Percentiles rank a stretch among this genome's conserved stretches.
phyloP scores from a whole-genome alignment of 2,113 vertebrate genomes.

The Larimichthys crocea region DNA sequence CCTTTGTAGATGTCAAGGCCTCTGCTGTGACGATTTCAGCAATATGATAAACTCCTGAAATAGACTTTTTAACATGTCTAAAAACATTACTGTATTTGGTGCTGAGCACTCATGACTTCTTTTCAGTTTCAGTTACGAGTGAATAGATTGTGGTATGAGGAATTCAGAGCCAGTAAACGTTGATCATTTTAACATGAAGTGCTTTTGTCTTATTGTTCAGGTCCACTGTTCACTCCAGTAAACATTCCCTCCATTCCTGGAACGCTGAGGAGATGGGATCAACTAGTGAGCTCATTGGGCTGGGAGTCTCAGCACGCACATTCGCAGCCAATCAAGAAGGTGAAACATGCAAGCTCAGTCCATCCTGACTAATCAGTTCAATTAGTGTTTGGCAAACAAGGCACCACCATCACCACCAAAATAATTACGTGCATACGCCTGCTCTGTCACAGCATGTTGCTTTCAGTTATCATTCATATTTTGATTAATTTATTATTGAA shows the following conservation, averaged over 20 bases:
- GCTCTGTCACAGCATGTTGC: neutral
- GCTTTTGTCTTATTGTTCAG: slow-evolving; percentile 46
- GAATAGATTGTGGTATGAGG: neutral
- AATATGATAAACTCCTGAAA: neutral
- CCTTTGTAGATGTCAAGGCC: neutral
- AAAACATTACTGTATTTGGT: neutral
- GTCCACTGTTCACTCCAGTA: slow-evolving; percentile 73
- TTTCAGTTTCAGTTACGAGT: neutral
- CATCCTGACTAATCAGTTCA: neutral
- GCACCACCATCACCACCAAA: neutral
- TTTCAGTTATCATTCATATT: neutral
- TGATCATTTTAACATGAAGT: too few relatives aligned
- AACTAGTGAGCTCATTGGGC: slow-evolving; percentile 87
- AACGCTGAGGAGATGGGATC: slow-evolving; percentile 86
- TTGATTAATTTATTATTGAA: neutral
- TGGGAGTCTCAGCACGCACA: slow-evolving; percentile 90
- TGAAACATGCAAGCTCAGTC: slow-evolving; percentile 51
- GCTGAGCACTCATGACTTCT: neutral
- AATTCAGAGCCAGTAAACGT: neutral
- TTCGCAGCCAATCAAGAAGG: slow-evolving; percentile 87
- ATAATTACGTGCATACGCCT: neutral
- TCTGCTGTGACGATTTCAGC: neutral
- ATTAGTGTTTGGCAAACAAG: slow-evolving; percentile 5
- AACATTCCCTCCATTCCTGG: slow-evolving; percentile 81
- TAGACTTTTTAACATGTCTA: neutral